These are phyloP conservation scores for Eristalinus aeneus DNA, from an alignment of 2,888 invertebrate species.

Conservation along the genomic window DNA sequence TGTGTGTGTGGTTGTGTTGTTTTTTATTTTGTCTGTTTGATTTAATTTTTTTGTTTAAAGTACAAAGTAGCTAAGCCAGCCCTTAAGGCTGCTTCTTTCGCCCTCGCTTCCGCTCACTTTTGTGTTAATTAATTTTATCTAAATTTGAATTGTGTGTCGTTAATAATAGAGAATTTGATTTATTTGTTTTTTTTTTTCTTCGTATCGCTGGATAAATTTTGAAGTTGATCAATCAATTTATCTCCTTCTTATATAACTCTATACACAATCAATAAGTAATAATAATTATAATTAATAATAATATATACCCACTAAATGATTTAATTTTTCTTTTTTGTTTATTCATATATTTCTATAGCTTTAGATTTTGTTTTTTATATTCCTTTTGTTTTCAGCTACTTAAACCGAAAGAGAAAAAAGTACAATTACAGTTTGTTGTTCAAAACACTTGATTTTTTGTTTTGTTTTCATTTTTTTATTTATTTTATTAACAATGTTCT, in stretches of 20 bases:
- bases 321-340: slow-evolving; percentile 21
- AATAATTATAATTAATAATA: slow-evolving; percentile 59
- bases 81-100: background rate
- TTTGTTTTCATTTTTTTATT: slow-evolving; percentile 13
- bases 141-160: background rate
- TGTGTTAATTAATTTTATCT: slow-evolving; percentile 57
- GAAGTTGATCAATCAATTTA: slow-evolving; percentile 25
- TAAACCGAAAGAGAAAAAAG: slow-evolving; percentile 30
- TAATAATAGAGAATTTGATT: slow-evolving; percentile 6
- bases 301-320: slow-evolving; percentile 65
- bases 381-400: slow-evolving; percentile 52
- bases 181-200: slow-evolving; percentile 51
- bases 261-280: slow-evolving; percentile 58
- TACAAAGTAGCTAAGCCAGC: slow-evolving; percentile 31
- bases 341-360: slow-evolving; percentile 39
- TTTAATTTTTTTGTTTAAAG: slow-evolving; percentile 55
- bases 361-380: slow-evolving; percentile 30
- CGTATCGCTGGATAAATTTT: slow-evolving; percentile 63
- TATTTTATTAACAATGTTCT: slow-evolving; percentile 23
- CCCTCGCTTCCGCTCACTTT: background rate
- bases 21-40: slow-evolving; percentile 51
- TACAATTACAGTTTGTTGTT: slow-evolving; percentile 48
- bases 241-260: slow-evolving; percentile 38
- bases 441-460: slow-evolving; percentile 20
- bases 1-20: slow-evolving; percentile 43